phyloP scores from a whole-genome alignment of 2,888 invertebrate species.

The Clivina fossor region DNA sequence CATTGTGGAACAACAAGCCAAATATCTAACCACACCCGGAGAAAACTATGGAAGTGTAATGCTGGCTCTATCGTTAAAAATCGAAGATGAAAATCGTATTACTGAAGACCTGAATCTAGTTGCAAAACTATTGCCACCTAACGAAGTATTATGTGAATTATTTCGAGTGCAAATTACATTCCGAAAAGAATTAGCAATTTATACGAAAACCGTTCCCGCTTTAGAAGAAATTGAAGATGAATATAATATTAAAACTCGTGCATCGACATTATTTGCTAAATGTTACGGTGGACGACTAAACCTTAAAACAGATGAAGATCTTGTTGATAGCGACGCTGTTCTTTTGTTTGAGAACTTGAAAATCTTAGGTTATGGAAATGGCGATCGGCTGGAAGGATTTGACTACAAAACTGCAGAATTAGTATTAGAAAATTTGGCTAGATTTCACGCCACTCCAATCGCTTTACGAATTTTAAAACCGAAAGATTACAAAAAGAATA shows the following conservation, averaged over 20 bases:
- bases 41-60: constrained; percentile 64
- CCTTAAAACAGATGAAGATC: constrained; percentile 10
- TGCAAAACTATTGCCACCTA: constrained; percentile 35
- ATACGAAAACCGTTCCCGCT: constrained; percentile 31
- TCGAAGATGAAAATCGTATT: constrained; percentile 39
- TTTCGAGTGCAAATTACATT: constrained; percentile 35
- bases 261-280: constrained; percentile 31
- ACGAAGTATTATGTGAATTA: constrained; percentile 25
- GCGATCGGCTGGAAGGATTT: constrained; percentile 30
- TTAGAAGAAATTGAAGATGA: constrained; percentile 29
- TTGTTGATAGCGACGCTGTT: constrained; percentile 31
- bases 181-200: constrained; percentile 32
- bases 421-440: constrained; percentile 28
- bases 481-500: constrained; percentile 9
- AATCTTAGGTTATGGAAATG: constrained; percentile 14
- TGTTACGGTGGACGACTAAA: constrained; percentile 34
- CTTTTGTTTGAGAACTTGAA: constrained; percentile 36
- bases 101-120: constrained; percentile 33
- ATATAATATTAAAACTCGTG: constrained; percentile 1
- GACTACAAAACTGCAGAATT: constrained; percentile 23
- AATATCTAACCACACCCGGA: constrained; percentile 55
- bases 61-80: constrained; percentile 47
- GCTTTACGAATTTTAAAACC: constrained; percentile 29
- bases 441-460: constrained; percentile 30
- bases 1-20: constrained; percentile 44